A percentile compares a stretch with the other conserved stretches of the same genome.
Evolutionary conservation across 2,888 invertebrate genomes (phyloP).

Genomic region (Drosophila villosipedis): DNA sequence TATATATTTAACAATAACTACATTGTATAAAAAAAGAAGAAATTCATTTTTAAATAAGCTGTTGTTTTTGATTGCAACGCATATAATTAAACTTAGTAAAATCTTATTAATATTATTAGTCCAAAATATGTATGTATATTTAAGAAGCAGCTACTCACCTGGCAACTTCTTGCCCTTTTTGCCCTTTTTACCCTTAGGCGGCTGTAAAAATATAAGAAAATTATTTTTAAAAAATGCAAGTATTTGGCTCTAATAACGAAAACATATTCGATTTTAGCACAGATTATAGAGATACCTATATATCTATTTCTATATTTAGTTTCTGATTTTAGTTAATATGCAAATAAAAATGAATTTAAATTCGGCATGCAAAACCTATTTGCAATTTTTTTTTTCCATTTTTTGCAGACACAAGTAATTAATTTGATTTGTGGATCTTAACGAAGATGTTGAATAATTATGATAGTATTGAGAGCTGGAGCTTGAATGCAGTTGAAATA

Average conservation of each 20-base stretch:
- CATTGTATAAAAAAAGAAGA: not conserved
- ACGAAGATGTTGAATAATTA: not conserved
- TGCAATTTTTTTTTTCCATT: not conserved
- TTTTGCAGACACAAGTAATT: not conserved
- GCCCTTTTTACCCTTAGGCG: slow-evolving; percentile 84
- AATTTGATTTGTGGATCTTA: not conserved
- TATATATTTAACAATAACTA: not conserved
- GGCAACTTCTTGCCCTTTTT: slow-evolving; percentile 84
- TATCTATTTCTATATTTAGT: not conserved
- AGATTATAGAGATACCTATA: not conserved
- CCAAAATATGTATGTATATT: not conserved
- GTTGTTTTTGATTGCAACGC: too few species aligned
- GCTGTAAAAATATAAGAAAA: slow-evolving; percentile 69
- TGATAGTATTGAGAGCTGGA: not conserved
- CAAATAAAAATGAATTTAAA: not conserved
- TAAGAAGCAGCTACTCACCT: slow-evolving; percentile 72
- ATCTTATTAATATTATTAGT: not conserved
- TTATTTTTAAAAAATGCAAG: not conserved
- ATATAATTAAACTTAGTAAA: not conserved
- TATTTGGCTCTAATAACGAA: not conserved
- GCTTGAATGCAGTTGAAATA: slow-evolving; percentile 10
- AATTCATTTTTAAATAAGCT: not conserved
- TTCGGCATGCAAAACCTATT: not conserved
- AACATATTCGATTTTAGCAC: not conserved
- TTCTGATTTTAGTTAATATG: not conserved